These are phyloP conservation scores for Calliphora vomitoria DNA, from an alignment of 2,888 invertebrate genomes.

Conservation along the genomic window DNA sequence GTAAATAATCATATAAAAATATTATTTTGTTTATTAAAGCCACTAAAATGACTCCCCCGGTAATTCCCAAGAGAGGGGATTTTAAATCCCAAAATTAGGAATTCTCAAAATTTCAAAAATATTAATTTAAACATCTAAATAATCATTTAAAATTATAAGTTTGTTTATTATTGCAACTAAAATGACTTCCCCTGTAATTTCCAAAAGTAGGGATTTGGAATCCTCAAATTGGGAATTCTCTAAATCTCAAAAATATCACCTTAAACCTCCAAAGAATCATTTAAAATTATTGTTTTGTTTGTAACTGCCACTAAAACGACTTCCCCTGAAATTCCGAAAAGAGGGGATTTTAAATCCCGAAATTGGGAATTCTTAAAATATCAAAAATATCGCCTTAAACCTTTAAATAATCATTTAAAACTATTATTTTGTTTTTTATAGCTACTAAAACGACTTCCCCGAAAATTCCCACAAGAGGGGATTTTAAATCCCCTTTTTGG, in stretches of 20 bases:
- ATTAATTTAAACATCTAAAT: too few species aligned
- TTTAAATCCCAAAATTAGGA: background rate
- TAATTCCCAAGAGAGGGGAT: too few species aligned
- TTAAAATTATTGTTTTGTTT: conserved; percentile 64
- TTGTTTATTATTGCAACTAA: too few species aligned
- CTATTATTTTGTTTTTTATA: too few species aligned
- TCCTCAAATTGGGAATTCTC: background rate
- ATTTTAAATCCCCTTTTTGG: background rate
- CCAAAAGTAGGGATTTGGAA: background rate
- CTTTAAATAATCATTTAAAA: too few species aligned
- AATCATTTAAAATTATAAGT: too few species aligned
- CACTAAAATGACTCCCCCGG: conserved; percentile 2
- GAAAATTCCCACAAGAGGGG: too few species aligned
- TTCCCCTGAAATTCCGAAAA: too few species aligned
- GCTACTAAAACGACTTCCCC: too few species aligned
- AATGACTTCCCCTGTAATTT: too few species aligned
- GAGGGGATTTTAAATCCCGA: background rate
- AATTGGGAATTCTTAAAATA: background rate
- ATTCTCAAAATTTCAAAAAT: background rate
- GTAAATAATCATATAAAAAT: conserved; percentile 35
- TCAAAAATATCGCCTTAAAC: too few species aligned
- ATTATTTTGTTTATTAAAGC: conserved; percentile 57
- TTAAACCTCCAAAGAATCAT: background rate
- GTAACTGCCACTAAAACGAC: conserved; percentile 38
- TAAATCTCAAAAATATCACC: background rate